These are phyloP conservation scores for Coecobrya sp. DNA, from an alignment of 2,888 invertebrate genomes.

Conservation along the genomic window DNA sequence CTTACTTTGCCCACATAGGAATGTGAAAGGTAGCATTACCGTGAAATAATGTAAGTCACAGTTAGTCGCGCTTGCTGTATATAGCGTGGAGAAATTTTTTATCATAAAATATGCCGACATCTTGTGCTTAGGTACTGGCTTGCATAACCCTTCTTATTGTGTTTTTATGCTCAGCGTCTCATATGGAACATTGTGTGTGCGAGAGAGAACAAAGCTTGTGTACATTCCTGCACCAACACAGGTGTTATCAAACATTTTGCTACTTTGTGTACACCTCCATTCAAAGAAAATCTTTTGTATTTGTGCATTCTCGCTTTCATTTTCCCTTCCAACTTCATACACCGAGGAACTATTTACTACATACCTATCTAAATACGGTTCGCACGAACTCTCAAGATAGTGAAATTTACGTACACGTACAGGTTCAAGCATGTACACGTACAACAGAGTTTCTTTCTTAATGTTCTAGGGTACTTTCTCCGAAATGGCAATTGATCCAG, in stretches of 20 bases:
- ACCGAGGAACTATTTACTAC: not conserved
- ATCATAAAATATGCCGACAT: constrained; percentile 65
- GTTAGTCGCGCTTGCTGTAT: constrained; percentile 33
- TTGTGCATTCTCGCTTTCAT: not conserved
- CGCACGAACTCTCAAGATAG: not conserved
- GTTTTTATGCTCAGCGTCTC: not conserved
- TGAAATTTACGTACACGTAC: not conserved
- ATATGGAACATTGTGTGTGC: not conserved
- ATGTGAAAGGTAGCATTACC: not conserved
- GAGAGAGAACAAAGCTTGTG: not conserved
- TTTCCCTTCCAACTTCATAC: not conserved
- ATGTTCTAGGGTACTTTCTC: constrained; percentile 25
- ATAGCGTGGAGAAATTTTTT: constrained; percentile 3
- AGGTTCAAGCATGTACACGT: not conserved
- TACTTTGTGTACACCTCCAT: not conserved
- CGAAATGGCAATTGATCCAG: constrained; percentile 58
- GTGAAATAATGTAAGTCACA: constrained; percentile 63
- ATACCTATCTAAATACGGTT: not conserved
- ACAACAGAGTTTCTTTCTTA: not conserved
- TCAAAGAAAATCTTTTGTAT: not conserved
- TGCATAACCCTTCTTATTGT: not conserved
- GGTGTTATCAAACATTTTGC: not conserved
- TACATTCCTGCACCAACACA: not conserved
- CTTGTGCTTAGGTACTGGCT: constrained; percentile 16
- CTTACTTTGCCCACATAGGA: not conserved